Percentiles rank a stretch among this genome's conserved stretches.
phyloP scores from a whole-genome alignment of 2,113 vertebrate species.

The Marcusenius ussheri region DNA sequence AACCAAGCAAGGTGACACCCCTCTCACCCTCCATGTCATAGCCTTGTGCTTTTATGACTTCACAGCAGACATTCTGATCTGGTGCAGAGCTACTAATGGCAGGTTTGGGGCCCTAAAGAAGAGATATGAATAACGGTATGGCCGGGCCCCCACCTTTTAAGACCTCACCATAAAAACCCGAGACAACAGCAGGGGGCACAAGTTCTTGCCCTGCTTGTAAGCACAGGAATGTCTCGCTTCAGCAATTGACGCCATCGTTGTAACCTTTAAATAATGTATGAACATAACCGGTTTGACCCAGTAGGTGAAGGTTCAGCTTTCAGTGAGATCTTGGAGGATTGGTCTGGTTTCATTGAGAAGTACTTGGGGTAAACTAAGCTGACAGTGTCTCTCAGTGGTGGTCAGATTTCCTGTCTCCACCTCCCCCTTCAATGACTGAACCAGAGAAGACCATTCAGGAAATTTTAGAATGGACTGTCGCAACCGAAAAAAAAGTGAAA shows the following conservation, averaged over 20 bases:
- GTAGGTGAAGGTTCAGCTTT: background rate
- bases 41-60: background rate
- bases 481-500: background rate
- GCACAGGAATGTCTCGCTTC: background rate
- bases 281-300: background rate
- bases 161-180: background rate
- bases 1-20: background rate
- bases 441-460: background rate
- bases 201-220: background rate
- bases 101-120: background rate
- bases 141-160: background rate
- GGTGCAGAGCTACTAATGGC: background rate
- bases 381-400: background rate
- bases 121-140: background rate
- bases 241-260: background rate
- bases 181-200: background rate
- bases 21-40: background rate
- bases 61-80: background rate
- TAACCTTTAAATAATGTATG: background rate
- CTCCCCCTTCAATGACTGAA: background rate
- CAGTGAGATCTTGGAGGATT: background rate
- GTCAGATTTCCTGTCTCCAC: background rate
- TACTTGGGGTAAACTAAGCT: background rate
- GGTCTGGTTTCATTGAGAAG: background rate
- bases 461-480: slow-evolving; percentile 5